Percentiles rank a stretch among this genome's conserved stretches.
phyloP scores from a whole-genome alignment of 2,113 vertebrate genomes.

The Serinus canaria region DNA sequence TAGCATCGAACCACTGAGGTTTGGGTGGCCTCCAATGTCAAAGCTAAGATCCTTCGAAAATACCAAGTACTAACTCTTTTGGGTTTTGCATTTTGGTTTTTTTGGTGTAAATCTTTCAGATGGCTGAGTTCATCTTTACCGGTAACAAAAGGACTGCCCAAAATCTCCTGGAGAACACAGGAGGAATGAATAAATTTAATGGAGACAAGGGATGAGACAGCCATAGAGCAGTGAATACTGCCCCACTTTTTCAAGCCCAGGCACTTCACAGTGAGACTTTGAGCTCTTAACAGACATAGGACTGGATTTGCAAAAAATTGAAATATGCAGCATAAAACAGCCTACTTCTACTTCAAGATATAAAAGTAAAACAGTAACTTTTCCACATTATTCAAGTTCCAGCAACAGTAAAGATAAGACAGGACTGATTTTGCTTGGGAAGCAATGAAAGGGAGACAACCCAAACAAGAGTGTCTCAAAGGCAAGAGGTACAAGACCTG shows the following conservation, averaged over 20 bases:
- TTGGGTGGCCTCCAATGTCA: background rate
- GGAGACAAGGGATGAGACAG: background rate
- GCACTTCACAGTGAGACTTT: background rate
- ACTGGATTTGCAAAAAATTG: background rate
- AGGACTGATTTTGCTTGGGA: background rate
- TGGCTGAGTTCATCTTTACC: background rate
- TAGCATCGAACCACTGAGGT: background rate
- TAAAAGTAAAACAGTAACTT: background rate
- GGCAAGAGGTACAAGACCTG: background rate
- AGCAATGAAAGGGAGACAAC: background rate
- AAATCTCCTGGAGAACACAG: background rate
- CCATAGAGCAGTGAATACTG: background rate
- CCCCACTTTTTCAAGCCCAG: conserved; percentile 6
- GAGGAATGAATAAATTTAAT: background rate
- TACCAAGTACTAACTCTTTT: background rate
- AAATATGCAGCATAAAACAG: background rate
- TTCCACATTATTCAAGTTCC: background rate
- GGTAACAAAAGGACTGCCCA: background rate
- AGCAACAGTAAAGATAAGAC: background rate
- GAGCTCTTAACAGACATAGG: background rate
- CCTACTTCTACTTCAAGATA: background rate
- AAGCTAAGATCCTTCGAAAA: background rate
- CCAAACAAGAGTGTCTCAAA: background rate
- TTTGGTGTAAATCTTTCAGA: background rate
- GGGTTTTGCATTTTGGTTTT: background rate